Evolutionary conservation across 2,888 invertebrate genomes (phyloP).

Genomic region (Phoenoteleia sp.): DNA sequence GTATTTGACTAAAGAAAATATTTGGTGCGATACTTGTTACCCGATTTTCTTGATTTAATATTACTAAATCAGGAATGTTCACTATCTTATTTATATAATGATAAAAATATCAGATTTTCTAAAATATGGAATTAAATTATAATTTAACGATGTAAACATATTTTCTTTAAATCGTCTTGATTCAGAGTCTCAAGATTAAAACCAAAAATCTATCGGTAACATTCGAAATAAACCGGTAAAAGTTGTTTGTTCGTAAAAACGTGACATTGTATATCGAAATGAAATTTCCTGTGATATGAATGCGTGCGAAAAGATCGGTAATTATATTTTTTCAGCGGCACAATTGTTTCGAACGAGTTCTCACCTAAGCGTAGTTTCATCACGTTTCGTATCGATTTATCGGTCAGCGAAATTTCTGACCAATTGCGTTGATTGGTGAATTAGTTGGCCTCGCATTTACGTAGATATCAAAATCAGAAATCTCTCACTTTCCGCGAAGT

Average conservation of each 20-base stretch:
- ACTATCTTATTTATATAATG: no score
- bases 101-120: no score
- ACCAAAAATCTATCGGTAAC: background rate
- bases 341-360: conserved; percentile 50
- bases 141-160: no score
- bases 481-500: background rate
- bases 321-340: conserved; percentile 45
- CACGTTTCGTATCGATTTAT: conserved; percentile 59
- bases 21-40: no score
- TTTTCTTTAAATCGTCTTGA: no score
- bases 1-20: no score
- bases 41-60: no score
- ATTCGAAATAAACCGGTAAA: background rate
- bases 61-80: no score
- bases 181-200: no score
- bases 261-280: conserved; percentile 53
- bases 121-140: no score
- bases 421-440: conserved; percentile 33
- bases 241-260: conserved; percentile 43
- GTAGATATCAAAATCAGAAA: conserved; percentile 42
- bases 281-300: conserved; percentile 48
- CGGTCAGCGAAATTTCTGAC: conserved; percentile 7
- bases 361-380: conserved; percentile 37
- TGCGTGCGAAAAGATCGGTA: conserved; percentile 45
- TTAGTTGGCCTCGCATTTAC: conserved; percentile 37